phyloP scores from a whole-genome alignment of 1,140 invertebrate genomes.

The Pogonus chalceus region DNA sequence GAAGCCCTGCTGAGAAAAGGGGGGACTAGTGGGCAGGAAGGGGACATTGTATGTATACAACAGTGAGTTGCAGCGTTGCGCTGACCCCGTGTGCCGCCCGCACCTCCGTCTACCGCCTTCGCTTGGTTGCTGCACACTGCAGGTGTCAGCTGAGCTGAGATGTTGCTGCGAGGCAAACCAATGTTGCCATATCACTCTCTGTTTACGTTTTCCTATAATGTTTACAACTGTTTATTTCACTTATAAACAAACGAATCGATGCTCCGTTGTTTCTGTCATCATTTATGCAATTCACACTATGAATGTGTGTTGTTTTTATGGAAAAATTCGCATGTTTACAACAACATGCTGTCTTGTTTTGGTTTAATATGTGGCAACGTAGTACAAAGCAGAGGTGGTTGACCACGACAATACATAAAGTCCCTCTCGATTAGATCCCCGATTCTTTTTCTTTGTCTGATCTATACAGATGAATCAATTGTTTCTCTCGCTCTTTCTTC shows the following conservation, averaged over 20 bases:
- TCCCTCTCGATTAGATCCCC: constrained; percentile 21
- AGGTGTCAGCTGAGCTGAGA: constrained; percentile 30
- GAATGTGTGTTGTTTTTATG: no score
- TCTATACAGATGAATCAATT: constrained; percentile 15
- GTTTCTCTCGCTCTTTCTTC: constrained; percentile 5
- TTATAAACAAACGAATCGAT: no score
- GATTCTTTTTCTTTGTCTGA: constrained; percentile 10
- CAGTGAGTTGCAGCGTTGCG: no score
- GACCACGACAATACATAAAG: constrained; percentile 21
- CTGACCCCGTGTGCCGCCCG: background rate
- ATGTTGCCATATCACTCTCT: constrained; percentile 14
- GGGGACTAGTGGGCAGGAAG: background rate
- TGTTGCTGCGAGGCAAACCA: constrained; percentile 14
- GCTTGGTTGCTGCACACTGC: constrained; percentile 25
- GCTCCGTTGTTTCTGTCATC: no score
- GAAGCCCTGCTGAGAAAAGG: no score
- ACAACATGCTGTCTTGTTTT: constrained; percentile 16
- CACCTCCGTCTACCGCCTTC: background rate
- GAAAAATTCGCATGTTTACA: no score
- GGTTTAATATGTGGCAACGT: constrained; percentile 23
- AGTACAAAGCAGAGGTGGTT: constrained; percentile 19
- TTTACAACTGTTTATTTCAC: background rate
- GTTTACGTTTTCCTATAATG: background rate
- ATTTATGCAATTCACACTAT: no score
- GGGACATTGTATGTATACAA: background rate